Base-by-base conservation (phyloP, 64 coral and sea anemone species). In the Pachyseris speciosa region DNA sequence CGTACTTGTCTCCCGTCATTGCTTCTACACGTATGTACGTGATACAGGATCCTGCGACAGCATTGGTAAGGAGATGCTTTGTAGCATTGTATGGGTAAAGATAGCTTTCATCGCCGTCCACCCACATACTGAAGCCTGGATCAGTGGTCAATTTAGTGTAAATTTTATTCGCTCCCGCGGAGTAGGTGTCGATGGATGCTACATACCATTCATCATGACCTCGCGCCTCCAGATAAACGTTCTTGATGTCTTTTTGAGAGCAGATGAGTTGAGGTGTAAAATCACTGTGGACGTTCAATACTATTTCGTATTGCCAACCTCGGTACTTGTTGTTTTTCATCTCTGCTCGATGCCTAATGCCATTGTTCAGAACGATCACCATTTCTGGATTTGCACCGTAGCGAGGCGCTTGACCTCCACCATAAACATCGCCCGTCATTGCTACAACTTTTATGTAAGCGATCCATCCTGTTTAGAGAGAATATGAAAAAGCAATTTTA, bases 71-170 rank as follows among this genome's bases (percentile, higher is more conserved):
- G 72, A 75, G 72, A 41, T 48, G 41, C 72, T 49, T 49, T 75
- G 25, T 75, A 41, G 72, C 72, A 31, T 75, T 75, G 47, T 78
- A 78, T 53, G 74, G 48, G 26, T 53, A 78, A 75, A 1, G 41
- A 48, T 49, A 5, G 52, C 53, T 47, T n/a, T 52, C 45, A 52
- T 52, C 5, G 74, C 0, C 30, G 24, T 75, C 72, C 42, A 75
- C 72, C 72, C 72, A 75, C 72, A 75, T 75, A 75, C 39, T 75
- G 25, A 78, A 78, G 47, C 74, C 74, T 78, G 74, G 74, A 32
- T 78, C 74, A 20, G 48, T 78, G 48, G 74, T 78, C 48, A 78
- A 47, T 34, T 78, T 34, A 47, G 48, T 53, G 45, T 53, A 78
- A 11, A 55, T 33, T 55, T 78, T 53, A 36, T 78, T 78, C 13